Percentiles rank a stretch among this genome's conserved stretches.
Conservation (phyloP, 2,888 invertebrate genomes). For the Metellina segmentata region DNA sequence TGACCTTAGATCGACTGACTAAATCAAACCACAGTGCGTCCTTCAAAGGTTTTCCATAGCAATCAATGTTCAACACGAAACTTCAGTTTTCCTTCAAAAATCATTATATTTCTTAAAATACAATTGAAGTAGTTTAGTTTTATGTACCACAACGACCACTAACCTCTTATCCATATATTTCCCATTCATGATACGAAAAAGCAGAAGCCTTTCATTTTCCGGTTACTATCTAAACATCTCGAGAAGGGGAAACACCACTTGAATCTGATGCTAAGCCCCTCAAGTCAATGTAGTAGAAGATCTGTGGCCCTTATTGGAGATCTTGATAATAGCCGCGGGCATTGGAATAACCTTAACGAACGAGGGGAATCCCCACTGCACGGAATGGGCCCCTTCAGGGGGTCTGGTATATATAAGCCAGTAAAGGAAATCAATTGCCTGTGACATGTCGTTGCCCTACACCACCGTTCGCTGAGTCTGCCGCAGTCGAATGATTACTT, state of each 20-base stretch:
- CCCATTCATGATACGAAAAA: not conserved
- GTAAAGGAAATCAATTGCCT: not conserved
- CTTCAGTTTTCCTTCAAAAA: too few relatives aligned
- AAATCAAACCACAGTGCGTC: too few relatives aligned
- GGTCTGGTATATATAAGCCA: not conserved
- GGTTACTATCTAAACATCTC: not conserved
- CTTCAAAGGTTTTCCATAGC: too few relatives aligned
- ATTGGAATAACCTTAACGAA: constrained; percentile 20
- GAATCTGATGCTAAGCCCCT: not conserved
- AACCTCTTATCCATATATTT: not conserved
- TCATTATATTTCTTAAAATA: too few relatives aligned
- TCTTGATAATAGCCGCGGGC: constrained; percentile 27
- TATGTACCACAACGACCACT: not conserved
- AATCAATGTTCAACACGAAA: too few relatives aligned
- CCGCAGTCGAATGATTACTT: not conserved
- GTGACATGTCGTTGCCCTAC: not conserved
- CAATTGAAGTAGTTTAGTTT: too few relatives aligned
- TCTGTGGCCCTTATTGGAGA: constrained; percentile 22
- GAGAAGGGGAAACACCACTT: constrained; percentile 10
- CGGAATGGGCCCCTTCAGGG: not conserved
- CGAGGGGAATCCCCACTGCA: not conserved
- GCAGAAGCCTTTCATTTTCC: not conserved
- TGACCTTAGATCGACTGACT: too few relatives aligned
- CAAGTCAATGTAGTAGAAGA: not conserved
- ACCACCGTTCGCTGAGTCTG: not conserved